Evolutionary conservation across 1,140 invertebrate genomes (phyloP), one percentile per base, ranked within the genome.

Genomic region (Rhopalosiphum padi): DNA sequence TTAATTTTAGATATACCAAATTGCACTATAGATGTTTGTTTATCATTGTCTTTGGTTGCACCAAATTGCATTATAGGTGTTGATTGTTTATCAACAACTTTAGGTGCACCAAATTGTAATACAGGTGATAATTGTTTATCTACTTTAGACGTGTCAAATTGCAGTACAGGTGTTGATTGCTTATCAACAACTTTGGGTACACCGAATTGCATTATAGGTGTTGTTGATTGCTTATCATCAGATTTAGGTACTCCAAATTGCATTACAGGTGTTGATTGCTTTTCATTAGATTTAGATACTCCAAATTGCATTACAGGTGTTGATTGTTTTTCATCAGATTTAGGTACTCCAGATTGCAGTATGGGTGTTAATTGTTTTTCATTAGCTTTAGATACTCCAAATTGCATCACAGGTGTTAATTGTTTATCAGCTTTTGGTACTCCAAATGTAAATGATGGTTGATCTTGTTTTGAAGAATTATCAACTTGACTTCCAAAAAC

Each of bases 391-490:
- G 87, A 5, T 3, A 18, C 46, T 5, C 30, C 46, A 53, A 55
- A 86, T 86, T 86, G 85, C 43, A 86, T n/a, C 15, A 86, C 9
- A 18, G 85, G 85, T 46, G 85, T 86, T 37, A 30, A 88, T 35
- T 43, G 37, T 43, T 55, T 51, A 55, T 90, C 43, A 25, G 83
- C 23, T 18, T 86, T 86, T 23, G 83, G 41, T 23, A 18, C 60
- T 68, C 60, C 90, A 91, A 91, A 82, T 9, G 89, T 90, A 90
- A 68, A 90, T 5, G 53, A 68, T 77, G 30, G 30, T 35, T 53
- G 18, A 37, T 25, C 25, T 60, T 41, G n/a, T 37, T 60, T 90
- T 60, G n/a, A 35, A 51, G 51, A 55, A 21, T 23, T 53, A 25
- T 37, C n/a, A 9, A 37, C 23, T 90, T 37, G n/a, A 90, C 23